These are phyloP conservation scores for Semnornis frantzii DNA, from an alignment of 2,113 vertebrate species.

Conservation along the genomic window DNA sequence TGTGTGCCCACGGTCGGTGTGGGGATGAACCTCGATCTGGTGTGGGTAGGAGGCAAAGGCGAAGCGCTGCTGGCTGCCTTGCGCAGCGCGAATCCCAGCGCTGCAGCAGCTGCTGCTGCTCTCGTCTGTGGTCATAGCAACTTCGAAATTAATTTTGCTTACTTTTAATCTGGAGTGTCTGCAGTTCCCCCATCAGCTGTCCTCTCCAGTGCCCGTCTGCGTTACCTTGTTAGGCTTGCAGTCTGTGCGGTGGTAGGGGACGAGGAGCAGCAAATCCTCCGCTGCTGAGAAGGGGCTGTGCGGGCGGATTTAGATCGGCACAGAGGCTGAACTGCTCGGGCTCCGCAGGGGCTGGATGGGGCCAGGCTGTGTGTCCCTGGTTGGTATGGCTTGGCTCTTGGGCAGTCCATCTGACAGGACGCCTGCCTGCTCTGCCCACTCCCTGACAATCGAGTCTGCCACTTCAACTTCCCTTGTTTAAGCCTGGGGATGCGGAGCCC, in stretches of 20 bases:
- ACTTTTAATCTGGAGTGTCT: conserved; percentile 13
- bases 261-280: background rate
- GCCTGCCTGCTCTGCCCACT: accelerated
- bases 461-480: accelerated
- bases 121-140: background rate
- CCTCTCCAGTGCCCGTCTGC: background rate
- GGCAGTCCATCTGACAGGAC: accelerated
- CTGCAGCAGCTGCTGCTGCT: background rate
- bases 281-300: background rate
- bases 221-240: background rate
- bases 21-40: background rate
- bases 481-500: accelerated
- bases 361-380: accelerated
- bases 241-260: background rate
- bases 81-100: background rate
- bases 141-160: background rate
- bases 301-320: background rate
- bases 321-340: background rate
- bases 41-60: background rate
- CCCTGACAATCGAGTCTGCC: accelerated
- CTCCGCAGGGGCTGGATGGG: background rate
- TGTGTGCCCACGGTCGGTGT: accelerated
- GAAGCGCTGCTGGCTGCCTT: background rate
- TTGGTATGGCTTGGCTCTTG: background rate
- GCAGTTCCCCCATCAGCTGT: background rate